A percentile compares a stretch with the other conserved stretches of the same genome.
phyloP scores from a whole-genome alignment of 2,888 invertebrate genomes.

The Zootermopsis nevadensis region DNA sequence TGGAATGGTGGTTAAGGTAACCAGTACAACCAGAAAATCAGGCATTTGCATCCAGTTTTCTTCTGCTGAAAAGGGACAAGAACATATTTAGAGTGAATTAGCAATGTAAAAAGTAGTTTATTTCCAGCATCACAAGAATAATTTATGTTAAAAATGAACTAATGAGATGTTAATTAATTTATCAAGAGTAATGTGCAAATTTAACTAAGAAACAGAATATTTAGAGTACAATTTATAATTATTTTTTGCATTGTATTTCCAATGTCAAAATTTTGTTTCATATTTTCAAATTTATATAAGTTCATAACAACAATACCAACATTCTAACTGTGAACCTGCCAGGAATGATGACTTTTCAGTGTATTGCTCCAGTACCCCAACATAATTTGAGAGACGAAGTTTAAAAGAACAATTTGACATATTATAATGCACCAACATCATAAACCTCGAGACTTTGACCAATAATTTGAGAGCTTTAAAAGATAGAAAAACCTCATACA shows the following conservation, averaged over 20 bases:
- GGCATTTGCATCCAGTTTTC: not conserved
- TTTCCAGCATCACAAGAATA: not conserved
- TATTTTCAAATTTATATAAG: not conserved
- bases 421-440: too few species aligned
- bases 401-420: too few species aligned
- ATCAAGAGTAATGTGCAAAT: too few species aligned
- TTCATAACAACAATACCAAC: not conserved
- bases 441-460: too few species aligned
- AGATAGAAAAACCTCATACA: not conserved
- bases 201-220: too few species aligned
- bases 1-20: too few species aligned
- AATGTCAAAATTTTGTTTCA: too few species aligned
- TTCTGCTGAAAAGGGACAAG: not conserved
- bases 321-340: too few species aligned
- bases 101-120: not conserved
- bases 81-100: not conserved
- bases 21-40: not conserved
- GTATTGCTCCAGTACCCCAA: not conserved
- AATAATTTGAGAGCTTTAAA: too few species aligned
- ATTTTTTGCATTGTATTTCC: too few species aligned
- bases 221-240: too few species aligned
- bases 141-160: not conserved
- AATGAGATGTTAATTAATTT: not conserved
- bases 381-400: not conserved
- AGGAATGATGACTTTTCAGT: not conserved